These are phyloP conservation scores for Leptopilina myrica DNA, from an alignment of 2,888 invertebrate genomes.

Conservation along the genomic window DNA sequence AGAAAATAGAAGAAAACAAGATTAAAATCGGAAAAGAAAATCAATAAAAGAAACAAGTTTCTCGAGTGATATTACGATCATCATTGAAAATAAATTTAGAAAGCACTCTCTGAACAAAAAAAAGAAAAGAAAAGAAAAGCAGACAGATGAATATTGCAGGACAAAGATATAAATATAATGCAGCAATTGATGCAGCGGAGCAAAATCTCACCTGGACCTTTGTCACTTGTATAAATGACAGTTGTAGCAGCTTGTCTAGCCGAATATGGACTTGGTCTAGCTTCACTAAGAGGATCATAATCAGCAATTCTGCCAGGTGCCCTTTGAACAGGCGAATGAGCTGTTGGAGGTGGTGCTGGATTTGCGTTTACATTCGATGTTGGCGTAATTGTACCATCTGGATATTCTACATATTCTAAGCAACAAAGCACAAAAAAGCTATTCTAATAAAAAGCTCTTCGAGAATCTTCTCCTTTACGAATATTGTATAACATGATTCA, in stretches of 20 bases:
- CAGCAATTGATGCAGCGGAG: constrained; percentile 35
- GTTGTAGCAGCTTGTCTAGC: constrained; percentile 87
- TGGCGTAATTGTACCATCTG: constrained; percentile 73
- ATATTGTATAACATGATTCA: neutral
- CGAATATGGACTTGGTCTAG: constrained; percentile 84
- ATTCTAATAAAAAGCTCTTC: constrained; percentile 8
- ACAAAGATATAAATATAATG: constrained; percentile 3
- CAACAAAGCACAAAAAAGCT: constrained; percentile 49
- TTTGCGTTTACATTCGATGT: constrained; percentile 64
- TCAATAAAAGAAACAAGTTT: no score
- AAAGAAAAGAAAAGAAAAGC: no score
- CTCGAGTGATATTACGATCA: no score
- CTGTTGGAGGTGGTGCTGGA: constrained; percentile 56
- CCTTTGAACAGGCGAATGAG: constrained; percentile 72
- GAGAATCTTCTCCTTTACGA: neutral
- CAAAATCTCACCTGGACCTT: constrained; percentile 80
- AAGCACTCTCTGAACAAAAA: no score
- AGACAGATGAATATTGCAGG: neutral
- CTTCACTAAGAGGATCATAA: constrained; percentile 87
- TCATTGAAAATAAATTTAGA: neutral
- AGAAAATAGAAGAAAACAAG: no score
- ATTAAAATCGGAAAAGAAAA: no score
- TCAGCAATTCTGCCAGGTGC: constrained; percentile 87
- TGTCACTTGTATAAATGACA: constrained; percentile 90
- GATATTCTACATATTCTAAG: constrained; percentile 75